Evolutionary conservation across 2,113 vertebrate species (phyloP), one percentile per base, ranked within the genome.

Genomic region (Oceanodroma tethys): DNA sequence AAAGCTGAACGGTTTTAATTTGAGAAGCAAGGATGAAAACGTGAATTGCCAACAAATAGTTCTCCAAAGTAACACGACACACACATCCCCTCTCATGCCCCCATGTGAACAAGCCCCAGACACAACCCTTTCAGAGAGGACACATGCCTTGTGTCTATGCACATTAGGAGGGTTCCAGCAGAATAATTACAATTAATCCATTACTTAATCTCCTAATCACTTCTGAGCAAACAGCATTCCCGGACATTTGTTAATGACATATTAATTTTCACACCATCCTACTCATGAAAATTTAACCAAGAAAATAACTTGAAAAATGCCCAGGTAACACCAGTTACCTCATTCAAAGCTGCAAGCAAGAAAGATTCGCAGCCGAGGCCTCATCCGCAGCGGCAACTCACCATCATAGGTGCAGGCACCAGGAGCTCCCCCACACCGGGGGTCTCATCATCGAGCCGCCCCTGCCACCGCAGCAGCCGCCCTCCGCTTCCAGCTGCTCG

Each of bases 101-200:
- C 15, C 7, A 36, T 2, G 0, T n/a, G 20, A 74, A 55, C 67
- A 50, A 85, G 43, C 34, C 55, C 60, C 67, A 63, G 34, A 59
- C 30, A 83, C 17, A 56, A 2, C 25, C 15, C 63, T 45, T 85
- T 58, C 40, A 68, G 71, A 68, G 36, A 68, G 60, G 68, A 89
- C 34, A 86, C 23, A 36, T 15, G 36, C 80, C 45, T 85, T 16
- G 19, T 56, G 30, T 45, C 63, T 73, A 19, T 1, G 6, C 40
- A 75, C 45, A 43, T 72, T 36, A 92, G 60, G 59, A 76, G 21
- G 73, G 20, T 36, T 92, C 67, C 17, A 5, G 65, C 6, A 29
- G 45, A 50, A 74, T 74, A 86, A 95, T 72, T 80, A 79, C 78
- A 91, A 82, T 75, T 91, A 96, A 95, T 79, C 83, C 81, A 82